Percentiles rank a stretch among this genome's conserved stretches.
phyloP scores from a whole-genome alignment of 2,888 invertebrate genomes.

The Hoplodrina ambigua region DNA sequence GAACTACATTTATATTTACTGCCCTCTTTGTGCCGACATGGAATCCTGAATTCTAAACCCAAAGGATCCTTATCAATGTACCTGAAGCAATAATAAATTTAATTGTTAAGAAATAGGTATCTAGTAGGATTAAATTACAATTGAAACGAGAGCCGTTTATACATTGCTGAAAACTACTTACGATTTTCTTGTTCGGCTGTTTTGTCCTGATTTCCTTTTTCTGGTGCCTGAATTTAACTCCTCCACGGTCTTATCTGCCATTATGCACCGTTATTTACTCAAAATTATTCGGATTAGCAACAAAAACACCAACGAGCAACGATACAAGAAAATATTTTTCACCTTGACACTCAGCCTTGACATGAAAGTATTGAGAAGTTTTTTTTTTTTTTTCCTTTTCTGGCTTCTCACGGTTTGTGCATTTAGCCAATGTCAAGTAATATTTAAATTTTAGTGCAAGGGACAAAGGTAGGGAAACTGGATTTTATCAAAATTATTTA shows the following conservation, averaged over 20 bases:
- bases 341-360: conserved; percentile 28
- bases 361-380: conserved; percentile 28
- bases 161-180: conserved; percentile 45
- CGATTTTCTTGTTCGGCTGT: conserved; percentile 42
- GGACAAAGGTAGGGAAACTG: too few relatives aligned
- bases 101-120: conserved; percentile 43
- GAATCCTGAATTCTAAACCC: conserved; percentile 33
- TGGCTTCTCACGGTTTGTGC: too few relatives aligned
- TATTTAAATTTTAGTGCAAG: too few relatives aligned
- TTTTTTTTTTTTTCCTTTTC: too few relatives aligned
- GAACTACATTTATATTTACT: conserved; percentile 39
- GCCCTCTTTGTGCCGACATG: conserved; percentile 38
- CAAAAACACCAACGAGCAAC: conserved; percentile 29
- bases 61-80: conserved; percentile 39
- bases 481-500: too few relatives aligned
- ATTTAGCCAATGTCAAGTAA: too few relatives aligned
- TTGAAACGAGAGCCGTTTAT: conserved; percentile 41
- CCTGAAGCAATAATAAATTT: conserved; percentile 42
- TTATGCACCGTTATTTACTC: conserved; percentile 30
- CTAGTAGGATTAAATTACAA: conserved; percentile 44
- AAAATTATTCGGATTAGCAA: conserved; percentile 28
- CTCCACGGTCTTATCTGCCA: conserved; percentile 24
- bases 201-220: conserved; percentile 40
- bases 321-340: conserved; percentile 28
- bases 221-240: conserved; percentile 28